Evolutionary conservation across 1,140 invertebrate genomes (phyloP), one percentile per base, ranked within the genome.

Genomic region (Drosophila equinoxialis): DNA sequence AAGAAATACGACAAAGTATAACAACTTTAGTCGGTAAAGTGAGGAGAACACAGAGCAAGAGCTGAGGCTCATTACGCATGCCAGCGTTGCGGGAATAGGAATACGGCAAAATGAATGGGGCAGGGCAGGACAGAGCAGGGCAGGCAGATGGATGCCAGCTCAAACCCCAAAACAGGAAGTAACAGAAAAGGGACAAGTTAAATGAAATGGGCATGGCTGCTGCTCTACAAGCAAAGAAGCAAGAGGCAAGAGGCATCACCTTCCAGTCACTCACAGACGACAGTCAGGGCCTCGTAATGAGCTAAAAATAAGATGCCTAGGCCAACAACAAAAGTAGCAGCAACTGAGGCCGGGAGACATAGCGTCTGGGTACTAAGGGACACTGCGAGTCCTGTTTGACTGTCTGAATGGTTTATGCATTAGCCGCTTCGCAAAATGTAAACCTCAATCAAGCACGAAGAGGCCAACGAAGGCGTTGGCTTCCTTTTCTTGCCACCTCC

Each of bases 381-480:
- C 59, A 45, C 60, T 17, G 39, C 59, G 37, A 55, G 67, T 72
- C 55, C 57, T 57, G 54, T 77, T 85, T 82, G 89, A 85, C 89
- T 84, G 83, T 84, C 83, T 87, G 83, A 85, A 87, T 87, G 83
- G 83, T 89, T 87, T 87, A 87, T 87, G 83, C 83, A 87, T 87
- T 86, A 89, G 84, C 77, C 74, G 71, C 67, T 71, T 71, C 74
- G 73, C 81, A 55, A 78, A 83, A 78, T 51, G 77, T 78, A 87
- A 89, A 89, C 83, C 83, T 89, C 83, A 89, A 89, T 87, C 83
- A 84, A 80, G 81, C 70, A 75, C 64, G 75, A 69, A 57, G 48
- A 72, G 48, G 75, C 63, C 68, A 68, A 62, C 11, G 39, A 35
- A 23, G 13, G 30, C 58, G 30, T 10, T 6, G 33, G 10, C 14